Base-by-base conservation (phyloP, 1,140 invertebrate species). In the Halictus rubicundus region DNA sequence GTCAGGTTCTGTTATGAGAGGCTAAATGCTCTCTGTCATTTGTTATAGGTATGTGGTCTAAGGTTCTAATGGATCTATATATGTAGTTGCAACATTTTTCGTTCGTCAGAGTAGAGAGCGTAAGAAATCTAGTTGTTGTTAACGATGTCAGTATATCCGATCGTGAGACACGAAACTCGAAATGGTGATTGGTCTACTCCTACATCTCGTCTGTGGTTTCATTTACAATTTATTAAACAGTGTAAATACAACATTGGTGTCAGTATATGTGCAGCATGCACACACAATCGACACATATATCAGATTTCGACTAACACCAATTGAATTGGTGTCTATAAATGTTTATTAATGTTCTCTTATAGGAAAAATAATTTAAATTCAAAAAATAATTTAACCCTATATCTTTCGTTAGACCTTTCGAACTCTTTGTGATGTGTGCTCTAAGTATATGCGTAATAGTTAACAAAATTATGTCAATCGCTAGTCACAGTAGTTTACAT, bases 311-410 rank as follows among this genome's bases (percentile, higher is more conserved):
- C 39, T 68, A 46, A 16, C 32, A 59, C 25, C 73, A 68, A 68
- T 68, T 42, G 42, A 42, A 76, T 46, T 68, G 65, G 14, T 14
- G 52, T 21, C 16, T 57, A 27, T 68, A 68, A 27, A 60, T 25
- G 12, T 76, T 32, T 54, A 19, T 27, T 68, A 66, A 69, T 60
- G 32, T 37, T 37, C 42, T 52, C 19, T 25, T 39, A 71, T 69
- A 70, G n/a, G 49, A 64, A 64, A 78, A 72, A 78, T 72, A 71
- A 72, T 23, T 71, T 42, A 78, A 78, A 78, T 42, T 72, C 2
- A 69, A 69, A 69, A 69, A 57, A 64, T 72, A 64, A 78, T 71
- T 78, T 39, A 78, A 70, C 27, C 12, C 42, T 27, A 63, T 63
- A 63, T 49, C 37, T n/a, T 72, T 78, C 42, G 8, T 61, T 78